Conservation (phyloP, 1,140 invertebrate species). For the Tetranychus urticae region DNA sequence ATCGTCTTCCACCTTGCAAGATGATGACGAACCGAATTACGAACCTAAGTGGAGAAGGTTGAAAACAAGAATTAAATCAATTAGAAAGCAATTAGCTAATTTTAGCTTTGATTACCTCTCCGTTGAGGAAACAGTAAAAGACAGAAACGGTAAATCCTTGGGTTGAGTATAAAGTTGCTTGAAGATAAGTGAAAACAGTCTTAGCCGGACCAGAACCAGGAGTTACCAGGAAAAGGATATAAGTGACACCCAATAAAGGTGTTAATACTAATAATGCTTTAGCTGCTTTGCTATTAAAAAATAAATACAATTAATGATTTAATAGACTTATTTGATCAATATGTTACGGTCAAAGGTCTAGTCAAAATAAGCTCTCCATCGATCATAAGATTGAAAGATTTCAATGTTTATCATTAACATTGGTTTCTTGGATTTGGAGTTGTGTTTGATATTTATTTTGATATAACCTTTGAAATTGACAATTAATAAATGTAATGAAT, state of each 20-base stretch:
- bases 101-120: conserved; percentile 36
- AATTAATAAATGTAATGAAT: neutral
- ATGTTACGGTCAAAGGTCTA: too few relatives aligned
- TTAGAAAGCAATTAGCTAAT: neutral
- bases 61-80: neutral
- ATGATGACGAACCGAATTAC: conserved; percentile 2
- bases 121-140: conserved; percentile 67
- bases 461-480: neutral
- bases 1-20: neutral
- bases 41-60: neutral
- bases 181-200: conserved; percentile 9
- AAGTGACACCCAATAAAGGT: conserved; percentile 64
- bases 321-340: neutral
- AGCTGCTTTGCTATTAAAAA: conserved; percentile 47
- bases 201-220: conserved; percentile 22
- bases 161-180: conserved; percentile 16
- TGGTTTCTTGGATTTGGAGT: too few relatives aligned
- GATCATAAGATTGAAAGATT: too few relatives aligned
- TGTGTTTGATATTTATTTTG: neutral
- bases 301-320: neutral
- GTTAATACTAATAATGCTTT: conserved; percentile 66
- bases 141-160: conserved; percentile 54
- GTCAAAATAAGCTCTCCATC: too few relatives aligned
- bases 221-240: conserved; percentile 49
- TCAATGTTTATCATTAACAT: too few relatives aligned